Conservation (phyloP, 2,888 invertebrate species). For the Matsumyia berberina region DNA sequence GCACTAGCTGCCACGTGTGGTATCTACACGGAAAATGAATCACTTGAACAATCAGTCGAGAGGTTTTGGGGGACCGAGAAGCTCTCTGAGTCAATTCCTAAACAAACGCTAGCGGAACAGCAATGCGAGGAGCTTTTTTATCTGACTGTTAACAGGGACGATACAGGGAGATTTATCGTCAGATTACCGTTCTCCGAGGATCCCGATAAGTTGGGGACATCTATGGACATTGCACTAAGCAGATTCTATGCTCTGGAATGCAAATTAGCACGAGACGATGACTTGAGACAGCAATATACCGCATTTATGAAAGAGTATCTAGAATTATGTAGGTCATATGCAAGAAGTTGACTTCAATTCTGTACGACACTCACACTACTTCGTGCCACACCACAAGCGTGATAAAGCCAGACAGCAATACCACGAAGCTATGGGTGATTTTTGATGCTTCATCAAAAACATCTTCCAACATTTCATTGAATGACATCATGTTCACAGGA, state of each 20-base stretch:
- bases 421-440: neutral
- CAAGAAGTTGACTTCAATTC: neutral
- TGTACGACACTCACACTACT: neutral
- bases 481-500: conserved; percentile 48
- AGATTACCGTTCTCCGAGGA: neutral
- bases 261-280: neutral
- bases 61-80: too few relatives aligned
- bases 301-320: neutral
- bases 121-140: neutral
- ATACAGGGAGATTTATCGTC: neutral
- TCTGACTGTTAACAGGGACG: neutral
- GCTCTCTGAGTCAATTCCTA: too few relatives aligned
- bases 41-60: conserved; percentile 10
- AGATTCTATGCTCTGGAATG: neutral
- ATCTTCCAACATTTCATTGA: too few relatives aligned
- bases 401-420: neutral
- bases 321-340: neutral
- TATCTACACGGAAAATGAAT: conserved; percentile 6
- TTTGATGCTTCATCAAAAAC: too few relatives aligned
- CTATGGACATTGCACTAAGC: conserved; percentile 1
- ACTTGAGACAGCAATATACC: neutral
- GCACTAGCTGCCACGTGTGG: neutral
- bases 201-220: neutral
- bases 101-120: neutral
- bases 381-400: neutral